phyloP scores from a whole-genome alignment of 1,140 invertebrate genomes.

The Psix sp. region DNA sequence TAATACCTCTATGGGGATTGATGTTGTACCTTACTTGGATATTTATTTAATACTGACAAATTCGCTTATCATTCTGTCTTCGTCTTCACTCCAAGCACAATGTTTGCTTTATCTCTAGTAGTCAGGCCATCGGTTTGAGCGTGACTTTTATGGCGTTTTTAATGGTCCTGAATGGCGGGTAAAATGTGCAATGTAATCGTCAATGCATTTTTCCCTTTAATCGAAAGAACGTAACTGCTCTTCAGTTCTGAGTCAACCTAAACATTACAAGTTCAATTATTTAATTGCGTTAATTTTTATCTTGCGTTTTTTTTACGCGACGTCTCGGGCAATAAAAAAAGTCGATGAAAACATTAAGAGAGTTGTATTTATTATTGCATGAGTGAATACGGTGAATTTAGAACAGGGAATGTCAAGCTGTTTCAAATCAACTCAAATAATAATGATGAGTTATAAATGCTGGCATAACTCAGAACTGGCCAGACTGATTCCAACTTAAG shows the following conservation, averaged over 20 bases:
- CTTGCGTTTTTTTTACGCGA: conserved; percentile 8
- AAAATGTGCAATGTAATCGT: conserved; percentile 40
- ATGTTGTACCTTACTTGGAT: conserved; percentile 75
- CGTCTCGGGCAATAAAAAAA: conserved; percentile 3
- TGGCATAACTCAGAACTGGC: conserved; percentile 64
- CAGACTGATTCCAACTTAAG: conserved; percentile 72
- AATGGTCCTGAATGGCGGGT: conserved; percentile 62
- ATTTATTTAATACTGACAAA: conserved; percentile 78
- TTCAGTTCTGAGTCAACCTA: background rate
- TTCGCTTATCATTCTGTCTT: conserved; percentile 62
- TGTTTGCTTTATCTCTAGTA: conserved; percentile 23
- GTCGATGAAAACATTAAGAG: conserved; percentile 30
- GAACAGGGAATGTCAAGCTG: conserved; percentile 61
- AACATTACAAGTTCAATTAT: conserved; percentile 15
- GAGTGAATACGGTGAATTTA: conserved; percentile 47
- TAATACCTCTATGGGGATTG: conserved; percentile 74
- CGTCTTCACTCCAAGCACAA: conserved; percentile 9
- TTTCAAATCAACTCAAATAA: conserved; percentile 72
- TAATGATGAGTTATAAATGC: conserved; percentile 72
- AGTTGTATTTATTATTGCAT: conserved; percentile 18
- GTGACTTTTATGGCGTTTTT: conserved; percentile 71
- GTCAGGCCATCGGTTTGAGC: conserved; percentile 30
- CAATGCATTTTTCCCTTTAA: conserved; percentile 12
- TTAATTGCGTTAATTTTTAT: conserved; percentile 14
- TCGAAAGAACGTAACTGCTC: conserved; percentile 1